A percentile compares a stretch with the other conserved stretches of the same genome.
Conservation (phyloP, 2,797 vertebrate genomes). For the Esox lucius region DNA sequence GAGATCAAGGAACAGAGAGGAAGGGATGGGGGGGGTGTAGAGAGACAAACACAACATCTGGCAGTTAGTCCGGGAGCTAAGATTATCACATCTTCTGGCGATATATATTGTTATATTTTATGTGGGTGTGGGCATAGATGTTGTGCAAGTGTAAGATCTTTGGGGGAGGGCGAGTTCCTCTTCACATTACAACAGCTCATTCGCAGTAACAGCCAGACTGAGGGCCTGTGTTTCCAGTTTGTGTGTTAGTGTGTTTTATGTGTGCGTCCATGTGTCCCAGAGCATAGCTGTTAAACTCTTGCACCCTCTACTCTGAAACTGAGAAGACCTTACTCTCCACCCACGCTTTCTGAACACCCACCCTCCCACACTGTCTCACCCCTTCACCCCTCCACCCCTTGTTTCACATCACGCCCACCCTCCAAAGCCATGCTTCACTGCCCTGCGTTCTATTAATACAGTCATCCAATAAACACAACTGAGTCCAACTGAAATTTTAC, state of each 20-base stretch:
- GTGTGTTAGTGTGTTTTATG: slow-evolving; percentile 15
- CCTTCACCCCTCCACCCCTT: not conserved
- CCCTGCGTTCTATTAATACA: not conserved
- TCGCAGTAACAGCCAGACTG: not conserved
- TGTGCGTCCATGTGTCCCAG: not conserved
- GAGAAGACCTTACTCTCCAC: not conserved
- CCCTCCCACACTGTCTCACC: not conserved
- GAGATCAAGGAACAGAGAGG: slow-evolving; percentile 36
- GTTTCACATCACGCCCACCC: not conserved
- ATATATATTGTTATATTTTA: not conserved
- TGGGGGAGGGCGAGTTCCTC: not conserved
- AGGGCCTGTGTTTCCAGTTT: not conserved
- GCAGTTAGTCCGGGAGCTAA: slow-evolving; percentile 24
- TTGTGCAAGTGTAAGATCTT: slow-evolving; percentile 11
- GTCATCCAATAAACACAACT: too few relatives aligned
- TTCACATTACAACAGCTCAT: not conserved
- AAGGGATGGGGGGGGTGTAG: slow-evolving; percentile 14
- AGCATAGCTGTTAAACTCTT: not conserved
- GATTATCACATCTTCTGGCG: slow-evolving; percentile 9
- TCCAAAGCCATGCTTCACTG: not conserved
- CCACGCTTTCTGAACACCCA: not conserved
- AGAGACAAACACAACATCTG: slow-evolving; percentile 24
- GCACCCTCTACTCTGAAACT: too few relatives aligned
- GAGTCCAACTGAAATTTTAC: too few relatives aligned
- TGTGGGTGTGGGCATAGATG: not conserved